Percentiles rank a stretch among this genome's conserved stretches.
phyloP scores from a whole-genome alignment of 2,113 vertebrate species.

The Egretta garzetta region DNA sequence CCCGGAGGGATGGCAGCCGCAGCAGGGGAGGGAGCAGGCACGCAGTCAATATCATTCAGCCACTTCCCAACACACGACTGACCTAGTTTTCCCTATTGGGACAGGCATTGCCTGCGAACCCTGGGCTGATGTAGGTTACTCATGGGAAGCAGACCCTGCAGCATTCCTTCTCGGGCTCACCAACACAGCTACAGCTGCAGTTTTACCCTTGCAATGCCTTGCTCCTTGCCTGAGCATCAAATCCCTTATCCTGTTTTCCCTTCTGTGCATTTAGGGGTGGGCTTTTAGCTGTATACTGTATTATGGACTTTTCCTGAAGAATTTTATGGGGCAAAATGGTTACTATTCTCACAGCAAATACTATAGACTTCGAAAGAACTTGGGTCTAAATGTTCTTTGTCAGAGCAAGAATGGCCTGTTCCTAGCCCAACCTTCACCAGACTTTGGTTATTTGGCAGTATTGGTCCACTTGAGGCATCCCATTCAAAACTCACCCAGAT shows the following conservation, averaged over 20 bases:
- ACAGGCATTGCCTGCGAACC: not conserved
- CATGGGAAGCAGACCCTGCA: not conserved
- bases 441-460: not conserved
- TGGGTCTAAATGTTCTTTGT: not conserved
- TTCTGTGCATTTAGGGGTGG: not conserved
- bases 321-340: not conserved
- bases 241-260: not conserved
- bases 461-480: not conserved
- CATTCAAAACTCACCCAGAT: not conserved
- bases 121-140: not conserved
- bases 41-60: not conserved
- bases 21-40: not conserved
- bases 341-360: not conserved
- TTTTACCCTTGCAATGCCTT: not conserved
- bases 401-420: not conserved
- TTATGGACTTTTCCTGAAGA: not conserved
- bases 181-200: not conserved
- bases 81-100: not conserved
- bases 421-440: not conserved
- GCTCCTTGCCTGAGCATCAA: not conserved
- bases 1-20: not conserved
- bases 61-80: not conserved
- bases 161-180: not conserved
- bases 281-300: not conserved
- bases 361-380: not conserved